phyloP scores from a whole-genome alignment of 2,113 vertebrate genomes.

The Hippocampus zosterae region DNA sequence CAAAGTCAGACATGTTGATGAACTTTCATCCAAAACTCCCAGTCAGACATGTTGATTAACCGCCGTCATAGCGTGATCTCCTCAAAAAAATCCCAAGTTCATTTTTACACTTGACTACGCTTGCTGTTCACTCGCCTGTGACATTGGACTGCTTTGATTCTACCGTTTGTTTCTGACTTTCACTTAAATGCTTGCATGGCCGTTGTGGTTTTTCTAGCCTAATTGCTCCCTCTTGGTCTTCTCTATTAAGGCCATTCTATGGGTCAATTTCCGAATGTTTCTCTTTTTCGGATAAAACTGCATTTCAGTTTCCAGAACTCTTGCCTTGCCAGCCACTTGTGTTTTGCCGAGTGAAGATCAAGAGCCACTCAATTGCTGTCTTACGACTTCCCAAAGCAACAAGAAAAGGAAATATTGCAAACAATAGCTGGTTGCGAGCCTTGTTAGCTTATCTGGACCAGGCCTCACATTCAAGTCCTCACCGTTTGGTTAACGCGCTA shows the following conservation, averaged over 20 bases:
- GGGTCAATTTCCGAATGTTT: background rate
- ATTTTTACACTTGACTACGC: background rate
- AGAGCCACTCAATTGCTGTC: background rate
- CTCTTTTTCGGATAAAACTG: background rate
- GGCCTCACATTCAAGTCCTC: background rate
- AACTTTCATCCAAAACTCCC: background rate
- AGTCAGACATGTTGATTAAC: background rate
- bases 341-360: background rate
- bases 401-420: background rate
- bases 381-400: background rate
- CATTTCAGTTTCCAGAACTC: background rate
- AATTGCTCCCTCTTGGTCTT: constrained; percentile 7
- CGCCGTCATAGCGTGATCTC: background rate
- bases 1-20: background rate
- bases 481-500: background rate
- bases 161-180: background rate
- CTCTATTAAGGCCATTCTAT: background rate
- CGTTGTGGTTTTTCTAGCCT: background rate
- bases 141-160: background rate
- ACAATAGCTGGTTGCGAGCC: background rate
- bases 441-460: background rate
- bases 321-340: background rate
- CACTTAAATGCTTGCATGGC: background rate
- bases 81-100: background rate
- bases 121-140: background rate